Base-by-base conservation (phyloP, 2,113 vertebrate species). In the Petromus typicus region DNA sequence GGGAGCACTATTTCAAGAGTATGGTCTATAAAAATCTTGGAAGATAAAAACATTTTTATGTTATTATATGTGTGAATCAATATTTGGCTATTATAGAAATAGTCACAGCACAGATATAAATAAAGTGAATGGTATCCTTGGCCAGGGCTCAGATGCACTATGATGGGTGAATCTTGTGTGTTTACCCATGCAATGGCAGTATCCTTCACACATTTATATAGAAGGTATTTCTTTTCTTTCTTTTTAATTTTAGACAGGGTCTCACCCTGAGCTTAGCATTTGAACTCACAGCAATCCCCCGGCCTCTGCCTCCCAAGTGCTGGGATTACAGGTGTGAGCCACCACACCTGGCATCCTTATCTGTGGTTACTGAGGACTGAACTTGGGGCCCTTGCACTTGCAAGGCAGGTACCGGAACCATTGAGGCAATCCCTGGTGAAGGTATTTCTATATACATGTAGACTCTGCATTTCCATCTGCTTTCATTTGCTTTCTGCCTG, bases 401-500 rank as follows among this genome's bases (percentile, higher is more conserved):
- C n/a, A n/a, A n/a, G n/a, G n/a, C n/a, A n/a, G n/a, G n/a, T n/a
- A n/a, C n/a, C n/a, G n/a, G n/a, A n/a, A n/a, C n/a, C n/a, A n/a
- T n/a, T n/a, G n/a, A n/a, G n/a, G n/a, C n/a, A n/a, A n/a, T n/a
- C n/a, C n/a, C n/a, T n/a, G n/a, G n/a, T n/a, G 56, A 80, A 57
- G 67, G 2, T 67, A 45, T 59, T 69, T 95, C 63, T 25, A 43
- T 43, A 30, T 75, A 57, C 56, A 20, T 57, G 56, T 57, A 57
- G 17, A 57, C 16, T 17, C 56, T 69, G 3, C 67, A 45, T 59
- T 76, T 95, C 63, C 32, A 51, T 43, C 30, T 75, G 64, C 23
- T 27, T n/a, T n/a, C n/a, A 84, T 54, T 91, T 92, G 79, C 51
- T 91, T 81, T 89, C 59, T 57, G 51, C 27, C 73, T 66, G 27